Base-by-base conservation (phyloP, 2,797 vertebrate genomes). In the Danionella dracula region DNA sequence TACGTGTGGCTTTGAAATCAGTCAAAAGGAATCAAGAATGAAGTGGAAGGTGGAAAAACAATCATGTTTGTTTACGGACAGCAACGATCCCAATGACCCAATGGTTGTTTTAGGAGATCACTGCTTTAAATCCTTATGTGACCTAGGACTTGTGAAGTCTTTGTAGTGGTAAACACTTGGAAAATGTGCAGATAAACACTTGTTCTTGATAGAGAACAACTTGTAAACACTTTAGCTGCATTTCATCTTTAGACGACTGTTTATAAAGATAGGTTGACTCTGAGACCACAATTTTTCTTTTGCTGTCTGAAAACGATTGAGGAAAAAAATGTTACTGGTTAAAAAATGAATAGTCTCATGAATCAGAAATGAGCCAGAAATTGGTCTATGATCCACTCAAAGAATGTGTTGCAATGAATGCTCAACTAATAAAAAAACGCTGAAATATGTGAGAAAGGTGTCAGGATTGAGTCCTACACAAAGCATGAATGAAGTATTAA, bases 1-100 rank as follows among this genome's bases (percentile, higher is more conserved):
- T 82, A 87, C 75, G 78, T 83, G 81, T 78, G 71, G 78, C 74
- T 79, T 76, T 78, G 68, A 75, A 58, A 69, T 72, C 61, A 77
- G 71, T 76, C 56, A 53, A 65, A 65, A 68, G 45, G 48, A 70
- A 65, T 72, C 48, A 76, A 77, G 73, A 46, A 76, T 46, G 55
- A 23, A 79, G 74, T 81, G 74, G 68, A 72, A 31, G 58, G 61
- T 38, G 50, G 35, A 59, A 32, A 54, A 65, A 62, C 46, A 21
- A 49, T 54, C 29, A 1, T 23, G 23, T 64, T 51, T 60, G 31
- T 23, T 67, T 40, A 45, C 53, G 42, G 48, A 38, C 42, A 83
- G 73, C 32, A 60, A 37, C 48, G 31, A 16, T 8, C 37, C 21
- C n/a, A 37, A 40, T 10, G 11, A 60, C n/a, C 23, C 51, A 29